Conservation (phyloP, 2,797 vertebrate species). For the Phoeniculus purpureus region DNA sequence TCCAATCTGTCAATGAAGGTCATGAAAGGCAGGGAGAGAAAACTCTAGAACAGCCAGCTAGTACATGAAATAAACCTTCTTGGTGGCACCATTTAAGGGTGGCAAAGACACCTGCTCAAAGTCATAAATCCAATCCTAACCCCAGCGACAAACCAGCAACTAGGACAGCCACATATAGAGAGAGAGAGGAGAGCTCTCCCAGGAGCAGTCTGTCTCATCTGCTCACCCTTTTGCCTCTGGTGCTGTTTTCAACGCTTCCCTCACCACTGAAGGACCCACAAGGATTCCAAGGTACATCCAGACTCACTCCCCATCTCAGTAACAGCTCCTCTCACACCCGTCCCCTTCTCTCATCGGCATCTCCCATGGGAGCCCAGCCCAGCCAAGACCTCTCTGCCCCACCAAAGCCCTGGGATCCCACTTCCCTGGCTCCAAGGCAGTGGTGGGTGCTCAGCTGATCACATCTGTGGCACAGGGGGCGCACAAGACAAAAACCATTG, state of each 20-base stretch:
- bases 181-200: background rate
- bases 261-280: background rate
- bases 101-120: background rate
- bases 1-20: background rate
- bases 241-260: background rate
- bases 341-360: background rate
- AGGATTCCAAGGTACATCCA: background rate
- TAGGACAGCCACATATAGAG: fast-evolving
- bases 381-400: fast-evolving
- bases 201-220: background rate
- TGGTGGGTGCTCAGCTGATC: no score
- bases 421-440: background rate
- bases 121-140: no score
- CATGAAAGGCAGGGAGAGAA: background rate
- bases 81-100: background rate
- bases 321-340: no score
- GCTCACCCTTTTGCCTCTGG: background rate
- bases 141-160: background rate
- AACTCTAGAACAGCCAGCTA: background rate
- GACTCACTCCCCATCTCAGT: background rate
- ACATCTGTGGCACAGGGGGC: background rate
- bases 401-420: background rate
- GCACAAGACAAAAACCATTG: background rate
- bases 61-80: background rate
- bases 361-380: background rate